These are phyloP conservation scores for Synergus umbraculus DNA, from an alignment of 2,888 invertebrate genomes.

Conservation along the genomic window DNA sequence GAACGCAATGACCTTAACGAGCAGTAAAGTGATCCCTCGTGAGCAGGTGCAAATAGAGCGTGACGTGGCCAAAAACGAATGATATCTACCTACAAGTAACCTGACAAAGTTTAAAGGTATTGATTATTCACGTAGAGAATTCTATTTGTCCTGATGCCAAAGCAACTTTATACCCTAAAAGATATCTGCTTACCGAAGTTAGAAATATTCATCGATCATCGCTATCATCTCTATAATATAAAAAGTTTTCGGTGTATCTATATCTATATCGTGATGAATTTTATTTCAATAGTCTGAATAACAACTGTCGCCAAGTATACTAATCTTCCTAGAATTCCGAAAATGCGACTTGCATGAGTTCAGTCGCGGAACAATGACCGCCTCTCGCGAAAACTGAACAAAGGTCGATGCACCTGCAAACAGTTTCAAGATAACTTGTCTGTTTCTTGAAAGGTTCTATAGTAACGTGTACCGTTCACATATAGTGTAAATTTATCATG, in stretches of 20 bases:
- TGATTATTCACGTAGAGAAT: slow-evolving; percentile 14
- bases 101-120: background rate
- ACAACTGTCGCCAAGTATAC: background rate
- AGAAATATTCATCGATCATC: background rate
- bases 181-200: background rate
- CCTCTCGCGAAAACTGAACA: slow-evolving; percentile 27
- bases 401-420: slow-evolving; percentile 39
- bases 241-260: background rate
- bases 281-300: background rate
- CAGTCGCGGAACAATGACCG: slow-evolving; percentile 26
- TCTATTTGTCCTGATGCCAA: background rate
- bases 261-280: background rate
- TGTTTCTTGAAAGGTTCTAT: slow-evolving; percentile 4
- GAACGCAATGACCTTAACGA: slow-evolving; percentile 56
- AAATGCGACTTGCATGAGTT: slow-evolving; percentile 13
- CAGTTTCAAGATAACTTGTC: slow-evolving; percentile 31
- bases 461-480: background rate
- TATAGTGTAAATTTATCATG: background rate
- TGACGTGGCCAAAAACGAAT: slow-evolving; percentile 53
- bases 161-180: background rate
- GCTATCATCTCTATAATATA: background rate
- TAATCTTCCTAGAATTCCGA: slow-evolving; percentile 19
- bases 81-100: slow-evolving; percentile 37
- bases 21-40: slow-evolving; percentile 50
- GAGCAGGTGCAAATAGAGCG: slow-evolving; percentile 55